Conservation (phyloP, 2,797 vertebrate species). For the Bufotes viridis region DNA sequence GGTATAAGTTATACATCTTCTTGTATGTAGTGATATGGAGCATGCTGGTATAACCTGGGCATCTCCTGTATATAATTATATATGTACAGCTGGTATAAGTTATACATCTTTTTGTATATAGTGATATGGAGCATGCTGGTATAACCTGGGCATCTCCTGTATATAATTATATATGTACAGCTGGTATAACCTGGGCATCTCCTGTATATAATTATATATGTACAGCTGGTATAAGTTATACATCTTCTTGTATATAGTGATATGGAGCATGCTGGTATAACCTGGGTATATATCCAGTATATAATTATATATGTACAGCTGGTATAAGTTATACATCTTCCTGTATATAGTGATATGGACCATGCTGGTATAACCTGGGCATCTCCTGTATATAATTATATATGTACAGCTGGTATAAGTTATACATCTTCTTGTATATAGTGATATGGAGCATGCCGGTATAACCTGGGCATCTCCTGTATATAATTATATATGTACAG, state of each 20-base stretch:
- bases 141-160: not conserved
- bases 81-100: not conserved
- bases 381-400: not conserved
- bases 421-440: not conserved
- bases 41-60: not conserved
- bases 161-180: slow-evolving; percentile 2
- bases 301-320: slow-evolving; percentile 6
- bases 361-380: not conserved
- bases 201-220: not conserved
- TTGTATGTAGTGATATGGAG: slow-evolving; percentile 67
- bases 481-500: slow-evolving; percentile 3
- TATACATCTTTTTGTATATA: not conserved
- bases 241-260: slow-evolving; percentile 68
- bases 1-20: not conserved
- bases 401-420: slow-evolving; percentile 5
- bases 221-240: not conserved
- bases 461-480: not conserved
- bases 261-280: not conserved
- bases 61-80: not conserved
- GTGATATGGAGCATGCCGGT: no score
- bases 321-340: not conserved
- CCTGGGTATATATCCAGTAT: not conserved
- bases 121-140: not conserved
- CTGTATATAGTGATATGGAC: not conserved
- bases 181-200: not conserved